Evolutionary conservation across 1,140 invertebrate genomes (phyloP).

Genomic region (Magallana gigas): DNA sequence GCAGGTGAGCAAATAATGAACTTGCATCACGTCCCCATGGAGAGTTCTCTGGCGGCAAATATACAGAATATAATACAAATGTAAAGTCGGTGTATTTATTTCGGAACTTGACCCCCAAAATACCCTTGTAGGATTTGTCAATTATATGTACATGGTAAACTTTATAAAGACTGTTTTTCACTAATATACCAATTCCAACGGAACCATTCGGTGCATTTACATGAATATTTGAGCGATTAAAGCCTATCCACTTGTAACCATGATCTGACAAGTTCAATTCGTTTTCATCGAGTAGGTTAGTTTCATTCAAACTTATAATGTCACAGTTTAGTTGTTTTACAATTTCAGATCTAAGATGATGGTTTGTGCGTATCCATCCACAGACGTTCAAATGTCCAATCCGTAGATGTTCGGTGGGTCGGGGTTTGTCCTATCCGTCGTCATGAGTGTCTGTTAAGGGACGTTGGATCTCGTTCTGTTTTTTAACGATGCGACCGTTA

Average conservation of each 20-base stretch:
- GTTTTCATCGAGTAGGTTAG: neutral
- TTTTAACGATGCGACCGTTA: too few relatives aligned
- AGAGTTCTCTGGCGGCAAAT: slow-evolving; percentile 55
- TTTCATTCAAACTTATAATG: neutral
- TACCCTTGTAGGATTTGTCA: slow-evolving; percentile 25
- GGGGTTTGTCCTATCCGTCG: too few relatives aligned
- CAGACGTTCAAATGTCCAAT: neutral
- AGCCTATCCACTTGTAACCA: slow-evolving; percentile 37
- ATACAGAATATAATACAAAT: slow-evolving; percentile 43
- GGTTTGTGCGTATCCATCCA: neutral
- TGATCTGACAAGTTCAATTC: neutral
- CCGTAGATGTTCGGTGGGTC: too few relatives aligned
- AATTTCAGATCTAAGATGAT: neutral
- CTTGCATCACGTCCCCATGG: slow-evolving; percentile 41
- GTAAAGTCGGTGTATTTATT: neutral
- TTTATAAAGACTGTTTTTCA: slow-evolving; percentile 30
- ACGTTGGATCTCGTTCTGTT: too few relatives aligned
- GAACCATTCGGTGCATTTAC: neutral
- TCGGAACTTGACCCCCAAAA: slow-evolving; percentile 16
- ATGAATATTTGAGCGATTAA: slow-evolving; percentile 35
- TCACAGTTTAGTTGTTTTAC: too few relatives aligned
- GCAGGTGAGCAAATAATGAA: slow-evolving; percentile 46
- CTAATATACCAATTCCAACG: slow-evolving; percentile 23
- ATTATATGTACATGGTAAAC: neutral
- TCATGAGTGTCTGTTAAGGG: too few relatives aligned